Evolutionary conservation across 2,797 vertebrate genomes (phyloP), one percentile per base, ranked within the genome.

Genomic region (Oreonectes daqikongensis): DNA sequence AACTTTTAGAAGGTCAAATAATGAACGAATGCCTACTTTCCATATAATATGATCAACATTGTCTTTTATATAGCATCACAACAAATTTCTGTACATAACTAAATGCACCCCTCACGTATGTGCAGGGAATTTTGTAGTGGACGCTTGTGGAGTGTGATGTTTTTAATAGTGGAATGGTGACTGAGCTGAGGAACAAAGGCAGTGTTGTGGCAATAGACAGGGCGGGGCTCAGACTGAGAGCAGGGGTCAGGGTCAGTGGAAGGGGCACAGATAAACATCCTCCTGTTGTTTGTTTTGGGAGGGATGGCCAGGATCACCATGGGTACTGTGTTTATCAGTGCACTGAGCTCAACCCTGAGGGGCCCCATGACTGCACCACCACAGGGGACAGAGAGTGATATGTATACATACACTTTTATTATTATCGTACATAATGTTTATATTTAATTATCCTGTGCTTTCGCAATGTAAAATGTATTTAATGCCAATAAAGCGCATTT

Each of bases 251-350:
- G 83, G 83, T 85, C 77, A 85, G 48, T 79, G 63, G 70, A 77
- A 72, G 79, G 81, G 81, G 79, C 87, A 89, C 83, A 89, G 89
- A 92, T 92, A 92, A 92, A 89, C 83, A 77, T 88, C 88, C 89
- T 90, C 87, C 87, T 86, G 87, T 87, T 90, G 90, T 85, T 84
- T 89, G 84, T 86, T 85, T 84, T 87, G 89, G 86, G 86, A 91
- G 89, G 88, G 88, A 89, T 86, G 89, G 89, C 86, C 85, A 84
- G 85, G 84, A 86, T 86, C 74, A 81, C 86, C 89, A 88, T 92
- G 89, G 90, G 87, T 86, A 88, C 84, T 87, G 86, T 85, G 84
- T 91, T 89, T 90, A 89, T 88, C 91, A 92, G 87, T 88, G 88
- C 90, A 90, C 91, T 89, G 86, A 89, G 91, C 86, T 81, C 76